Percentiles rank a stretch among this genome's conserved stretches.
These are phyloP conservation scores for Thermophis baileyi DNA, from an alignment of 2,113 vertebrate species.

Conservation along the genomic window DNA sequence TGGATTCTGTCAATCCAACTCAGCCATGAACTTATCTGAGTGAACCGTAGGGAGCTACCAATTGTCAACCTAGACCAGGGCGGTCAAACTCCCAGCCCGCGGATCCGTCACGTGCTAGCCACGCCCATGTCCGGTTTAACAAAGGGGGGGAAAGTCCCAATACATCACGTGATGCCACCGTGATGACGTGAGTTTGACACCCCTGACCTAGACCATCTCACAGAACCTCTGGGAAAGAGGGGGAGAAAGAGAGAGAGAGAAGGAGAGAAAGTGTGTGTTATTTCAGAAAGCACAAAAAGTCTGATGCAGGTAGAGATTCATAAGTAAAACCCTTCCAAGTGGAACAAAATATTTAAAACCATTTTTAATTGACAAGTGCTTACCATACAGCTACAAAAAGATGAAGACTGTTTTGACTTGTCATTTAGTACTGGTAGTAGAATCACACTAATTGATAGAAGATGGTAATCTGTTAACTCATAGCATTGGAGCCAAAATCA, in stretches of 20 bases:
- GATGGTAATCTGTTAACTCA: neutral
- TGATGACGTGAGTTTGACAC: no score
- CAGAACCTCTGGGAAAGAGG: neutral
- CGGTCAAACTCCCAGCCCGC: no score
- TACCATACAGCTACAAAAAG: neutral
- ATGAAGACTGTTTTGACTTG: neutral
- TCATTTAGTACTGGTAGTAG: neutral
- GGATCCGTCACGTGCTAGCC: no score
- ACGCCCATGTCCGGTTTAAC: no score
- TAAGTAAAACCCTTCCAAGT: neutral
- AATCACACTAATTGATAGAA: neutral
- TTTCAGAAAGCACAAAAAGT: neutral
- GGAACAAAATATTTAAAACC: neutral
- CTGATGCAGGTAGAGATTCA: neutral
- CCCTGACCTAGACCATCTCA: neutral
- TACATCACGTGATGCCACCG: no score
- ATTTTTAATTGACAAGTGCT: neutral
- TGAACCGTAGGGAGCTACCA: neutral
- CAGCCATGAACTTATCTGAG: neutral
- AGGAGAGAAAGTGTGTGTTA: neutral
- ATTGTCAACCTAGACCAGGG: neutral
- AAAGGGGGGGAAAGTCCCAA: no score
- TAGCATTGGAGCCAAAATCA: neutral
- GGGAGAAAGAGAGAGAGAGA: neutral
- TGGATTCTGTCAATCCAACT: neutral